Conservation (phyloP, 2,797 vertebrate genomes). For the Astyanax mexicanus region DNA sequence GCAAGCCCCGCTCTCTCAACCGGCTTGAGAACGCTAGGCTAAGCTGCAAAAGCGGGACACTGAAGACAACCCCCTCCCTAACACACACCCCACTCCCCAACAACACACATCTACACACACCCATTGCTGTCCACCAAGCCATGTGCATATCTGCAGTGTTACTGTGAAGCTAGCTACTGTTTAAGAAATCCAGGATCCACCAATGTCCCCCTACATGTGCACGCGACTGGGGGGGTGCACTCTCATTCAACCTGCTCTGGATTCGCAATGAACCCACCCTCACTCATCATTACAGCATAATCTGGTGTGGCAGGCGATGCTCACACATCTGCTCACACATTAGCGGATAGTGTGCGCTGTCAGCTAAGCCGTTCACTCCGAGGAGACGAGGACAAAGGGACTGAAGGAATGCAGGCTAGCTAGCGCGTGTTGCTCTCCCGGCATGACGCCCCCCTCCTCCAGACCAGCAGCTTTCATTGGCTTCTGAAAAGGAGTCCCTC, state of each 20-base stretch:
- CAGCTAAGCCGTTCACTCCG: constrained; percentile 30
- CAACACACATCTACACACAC: too few relatives aligned
- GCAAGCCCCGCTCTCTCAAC: too few relatives aligned
- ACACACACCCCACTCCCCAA: constrained; percentile 20
- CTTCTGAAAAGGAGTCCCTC: constrained; percentile 19
- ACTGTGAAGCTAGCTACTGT: too few relatives aligned
- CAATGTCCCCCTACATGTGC: neutral
- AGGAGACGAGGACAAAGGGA: constrained; percentile 50
- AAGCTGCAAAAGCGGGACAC: constrained; percentile 18
- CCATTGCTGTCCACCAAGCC: neutral
- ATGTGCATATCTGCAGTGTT: neutral
- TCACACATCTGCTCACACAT: constrained; percentile 41
- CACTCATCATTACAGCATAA: constrained; percentile 13
- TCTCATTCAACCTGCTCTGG: neutral
- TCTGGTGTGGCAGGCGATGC: constrained; percentile 28
- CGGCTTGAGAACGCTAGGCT: constrained; percentile 2
- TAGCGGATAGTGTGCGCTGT: constrained; percentile 10
- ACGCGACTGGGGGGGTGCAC: neutral
- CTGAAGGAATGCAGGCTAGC: constrained; percentile 57
- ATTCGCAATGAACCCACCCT: neutral
- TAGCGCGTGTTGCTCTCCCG: constrained; percentile 43
- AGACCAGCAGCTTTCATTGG: constrained; percentile 22
- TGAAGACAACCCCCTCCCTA: constrained; percentile 3
- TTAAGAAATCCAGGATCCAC: neutral
- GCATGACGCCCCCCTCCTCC: neutral